A percentile compares a stretch with the other conserved stretches of the same genome.
Conservation (phyloP, 2,888 invertebrate genomes). For the Eumacrocentrus americanus region DNA sequence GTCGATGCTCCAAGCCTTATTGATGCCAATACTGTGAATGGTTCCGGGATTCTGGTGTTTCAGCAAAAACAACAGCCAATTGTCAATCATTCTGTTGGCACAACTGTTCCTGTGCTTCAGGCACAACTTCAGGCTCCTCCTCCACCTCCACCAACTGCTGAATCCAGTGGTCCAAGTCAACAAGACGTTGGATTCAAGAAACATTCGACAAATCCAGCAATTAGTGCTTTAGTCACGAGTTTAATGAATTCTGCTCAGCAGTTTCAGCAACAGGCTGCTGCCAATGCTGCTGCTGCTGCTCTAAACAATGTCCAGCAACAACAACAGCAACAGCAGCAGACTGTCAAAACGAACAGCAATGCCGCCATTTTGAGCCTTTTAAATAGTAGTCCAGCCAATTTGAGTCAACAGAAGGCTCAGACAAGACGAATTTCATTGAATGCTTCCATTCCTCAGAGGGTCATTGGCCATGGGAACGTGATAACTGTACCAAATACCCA, state of each 20-base stretch:
- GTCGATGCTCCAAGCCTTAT: constrained; percentile 16
- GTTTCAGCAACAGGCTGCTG: constrained; percentile 72
- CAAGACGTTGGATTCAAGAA: constrained; percentile 65
- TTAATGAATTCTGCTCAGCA: constrained; percentile 84
- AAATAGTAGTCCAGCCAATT: constrained; percentile 77
- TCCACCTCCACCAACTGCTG: constrained; percentile 62
- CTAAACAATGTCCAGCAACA: constrained; percentile 58
- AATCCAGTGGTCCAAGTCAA: constrained; percentile 56
- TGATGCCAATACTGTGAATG: constrained; percentile 57
- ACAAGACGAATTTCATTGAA: constrained; percentile 56
- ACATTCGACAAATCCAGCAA: constrained; percentile 69
- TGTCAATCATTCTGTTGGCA: constrained; percentile 45
- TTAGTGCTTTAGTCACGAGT: constrained; percentile 79
- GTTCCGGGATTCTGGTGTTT: constrained; percentile 62
- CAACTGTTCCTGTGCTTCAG: constrained; percentile 75
- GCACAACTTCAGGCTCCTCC: constrained; percentile 67
- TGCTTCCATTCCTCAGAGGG: constrained; percentile 54
- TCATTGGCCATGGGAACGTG: constrained; percentile 58
- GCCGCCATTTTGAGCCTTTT: constrained; percentile 78
- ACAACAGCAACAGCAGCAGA: constrained; percentile 12
- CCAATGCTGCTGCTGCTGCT: constrained; percentile 53
- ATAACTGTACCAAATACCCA: constrained; percentile 59
- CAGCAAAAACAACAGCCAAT: constrained; percentile 59
- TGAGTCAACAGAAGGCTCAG: constrained; percentile 56
- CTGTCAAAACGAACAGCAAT: constrained; percentile 63